Percentiles rank a stretch among this genome's conserved stretches.
phyloP scores from a whole-genome alignment of 2,888 invertebrate species.

The Lissonota sp. region DNA sequence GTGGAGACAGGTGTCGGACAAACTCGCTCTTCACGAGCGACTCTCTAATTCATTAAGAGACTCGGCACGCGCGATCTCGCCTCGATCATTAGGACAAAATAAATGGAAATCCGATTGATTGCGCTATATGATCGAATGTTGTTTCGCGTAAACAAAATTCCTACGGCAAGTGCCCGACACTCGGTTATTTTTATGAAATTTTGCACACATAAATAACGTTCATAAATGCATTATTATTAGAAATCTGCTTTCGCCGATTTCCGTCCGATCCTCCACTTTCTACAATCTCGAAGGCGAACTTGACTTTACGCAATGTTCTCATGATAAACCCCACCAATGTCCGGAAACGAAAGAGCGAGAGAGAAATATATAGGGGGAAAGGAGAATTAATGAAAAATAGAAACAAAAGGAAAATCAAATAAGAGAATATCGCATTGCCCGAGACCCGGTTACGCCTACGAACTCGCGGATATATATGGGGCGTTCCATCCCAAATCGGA shows the following conservation, averaged over 20 bases:
- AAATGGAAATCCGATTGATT: conserved; percentile 35
- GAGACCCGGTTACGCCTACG: conserved; percentile 54
- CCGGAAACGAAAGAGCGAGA: conserved; percentile 20
- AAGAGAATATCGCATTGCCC: conserved; percentile 39
- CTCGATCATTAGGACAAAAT: conserved; percentile 31
- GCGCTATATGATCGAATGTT: conserved; percentile 28
- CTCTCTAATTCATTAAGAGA: conserved; percentile 42
- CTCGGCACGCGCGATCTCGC: conserved; percentile 9
- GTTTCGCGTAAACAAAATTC: conserved; percentile 34
- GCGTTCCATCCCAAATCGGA: no score
- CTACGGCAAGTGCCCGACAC: conserved; percentile 1
- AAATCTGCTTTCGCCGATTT: conserved; percentile 65
- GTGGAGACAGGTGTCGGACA: conserved; percentile 7
- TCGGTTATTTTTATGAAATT: neutral
- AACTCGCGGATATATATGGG: conserved; percentile 20
- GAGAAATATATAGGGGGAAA: neutral
- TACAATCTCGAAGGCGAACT: conserved; percentile 68
- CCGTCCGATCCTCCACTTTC: conserved; percentile 66
- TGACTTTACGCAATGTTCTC: conserved; percentile 68
- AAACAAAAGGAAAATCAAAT: conserved; percentile 22
- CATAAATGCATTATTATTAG: conserved; percentile 60
- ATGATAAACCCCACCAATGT: conserved; percentile 47
- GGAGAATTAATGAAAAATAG: conserved; percentile 8
- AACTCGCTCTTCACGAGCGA: conserved; percentile 20
- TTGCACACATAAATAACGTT: conserved; percentile 19